Evolutionary conservation across 2,113 vertebrate genomes (phyloP), one percentile per base, ranked within the genome.

Genomic region (Puma concolor): DNA sequence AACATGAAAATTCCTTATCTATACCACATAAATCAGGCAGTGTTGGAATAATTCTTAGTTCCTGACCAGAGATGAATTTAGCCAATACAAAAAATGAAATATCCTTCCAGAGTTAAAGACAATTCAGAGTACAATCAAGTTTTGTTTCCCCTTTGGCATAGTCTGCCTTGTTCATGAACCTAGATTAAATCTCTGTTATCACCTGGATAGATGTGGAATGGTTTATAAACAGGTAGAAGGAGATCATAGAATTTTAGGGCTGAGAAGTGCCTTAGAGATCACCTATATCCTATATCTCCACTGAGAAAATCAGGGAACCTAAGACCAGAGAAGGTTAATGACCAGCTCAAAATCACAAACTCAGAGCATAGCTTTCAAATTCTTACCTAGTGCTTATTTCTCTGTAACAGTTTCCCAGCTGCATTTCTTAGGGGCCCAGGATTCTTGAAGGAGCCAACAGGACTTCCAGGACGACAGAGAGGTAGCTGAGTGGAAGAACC

Each of bases 31-130:
- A 91, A 57, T 29, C 44, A 80, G 54, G 16, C 25, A 54, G 25
- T 41, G 16, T 83, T 83, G 76, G 15, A 85, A 87, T 52, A 92
- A 83, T 74, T 50, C 21, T 33, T 83, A 36, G 48, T 54, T 94
- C 50, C 60, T 64, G 48, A 93, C 29, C 69, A 90, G 81, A 87
- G 44, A 80, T n/a, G 4, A 96, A 90, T 48, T 44, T 77, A 95
- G n/a, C 27, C 80, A 94, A 36, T 21, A 5, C 57, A 33, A n/a
- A 88, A 96, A 86, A 72, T 86, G 74, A 33, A 89, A 94, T 82
- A 38, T 63, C 25, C 66, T 85, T 91, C 16, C 27, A 83, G 64
- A 71, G 9, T 86, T 81, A 79, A 72, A 93, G 69, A 74, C 25
- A 84, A 88, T 50, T 25, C 21, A 64, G 67, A 66, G 23, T 57